Conservation (phyloP, 1,140 invertebrate genomes). For the Leptoteleia sp. region DNA sequence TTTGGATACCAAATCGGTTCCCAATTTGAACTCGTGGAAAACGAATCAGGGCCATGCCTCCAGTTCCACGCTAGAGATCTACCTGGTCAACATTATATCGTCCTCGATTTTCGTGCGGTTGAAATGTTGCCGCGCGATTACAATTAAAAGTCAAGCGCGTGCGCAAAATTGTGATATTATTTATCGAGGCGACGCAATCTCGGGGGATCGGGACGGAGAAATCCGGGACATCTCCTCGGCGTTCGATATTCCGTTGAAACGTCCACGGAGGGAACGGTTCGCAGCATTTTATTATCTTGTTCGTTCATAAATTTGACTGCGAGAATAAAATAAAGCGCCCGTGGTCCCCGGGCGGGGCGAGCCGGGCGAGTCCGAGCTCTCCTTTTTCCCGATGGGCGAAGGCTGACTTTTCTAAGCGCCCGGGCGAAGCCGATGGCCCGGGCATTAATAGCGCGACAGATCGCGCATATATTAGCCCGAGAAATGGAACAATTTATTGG, state of each 20-base stretch:
- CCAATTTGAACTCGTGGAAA: no score
- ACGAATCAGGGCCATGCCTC: no score
- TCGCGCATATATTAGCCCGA: slow-evolving; percentile 49
- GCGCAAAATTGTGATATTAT: slow-evolving; percentile 69
- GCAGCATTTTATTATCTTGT: slow-evolving; percentile 75
- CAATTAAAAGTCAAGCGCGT: slow-evolving; percentile 49
- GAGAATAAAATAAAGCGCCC: slow-evolving; percentile 73
- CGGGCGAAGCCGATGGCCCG: slow-evolving; percentile 24
- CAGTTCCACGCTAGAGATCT: no score
- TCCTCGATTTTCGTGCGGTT: not conserved
- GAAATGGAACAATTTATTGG: slow-evolving; percentile 58
- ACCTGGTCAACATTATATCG: no score
- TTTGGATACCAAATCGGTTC: no score
- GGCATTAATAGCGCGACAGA: slow-evolving; percentile 56
- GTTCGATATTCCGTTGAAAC: slow-evolving; percentile 68
- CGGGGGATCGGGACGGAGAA: slow-evolving; percentile 59
- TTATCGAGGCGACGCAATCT: slow-evolving; percentile 72
- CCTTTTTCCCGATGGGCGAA: slow-evolving; percentile 55
- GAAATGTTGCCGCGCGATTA: slow-evolving; percentile 34
- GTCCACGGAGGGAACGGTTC: slow-evolving; percentile 60
- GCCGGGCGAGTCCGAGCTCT: no score
- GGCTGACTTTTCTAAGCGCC: slow-evolving; percentile 57
- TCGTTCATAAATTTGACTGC: slow-evolving; percentile 78
- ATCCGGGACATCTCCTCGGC: slow-evolving; percentile 49
- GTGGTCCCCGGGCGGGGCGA: not conserved